phyloP scores from a whole-genome alignment of 2,113 vertebrate species.

The Enhydra lutris region DNA sequence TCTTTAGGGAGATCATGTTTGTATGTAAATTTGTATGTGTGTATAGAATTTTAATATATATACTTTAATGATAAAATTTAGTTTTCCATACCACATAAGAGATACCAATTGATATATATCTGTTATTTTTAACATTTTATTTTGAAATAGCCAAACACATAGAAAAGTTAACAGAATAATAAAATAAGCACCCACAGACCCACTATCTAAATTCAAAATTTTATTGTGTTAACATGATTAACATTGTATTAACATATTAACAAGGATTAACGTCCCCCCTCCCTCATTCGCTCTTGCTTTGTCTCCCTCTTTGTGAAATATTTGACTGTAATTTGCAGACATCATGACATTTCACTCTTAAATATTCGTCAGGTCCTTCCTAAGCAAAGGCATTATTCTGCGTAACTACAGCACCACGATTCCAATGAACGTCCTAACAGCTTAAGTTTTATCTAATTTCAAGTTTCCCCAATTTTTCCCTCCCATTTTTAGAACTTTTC shows the following conservation, averaged over 20 bases:
- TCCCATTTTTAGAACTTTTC: neutral
- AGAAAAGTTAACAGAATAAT: neutral
- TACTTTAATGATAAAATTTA: neutral
- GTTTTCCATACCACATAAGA: neutral
- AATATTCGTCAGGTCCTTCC: neutral
- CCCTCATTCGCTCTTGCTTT: neutral
- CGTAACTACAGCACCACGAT: neutral
- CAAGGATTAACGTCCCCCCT: neutral
- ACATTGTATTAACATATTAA: too few species aligned
- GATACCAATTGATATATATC: neutral
- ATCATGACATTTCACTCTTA: neutral
- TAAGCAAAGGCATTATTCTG: neutral
- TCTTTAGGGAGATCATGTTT: neutral
- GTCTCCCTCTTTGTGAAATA: neutral
- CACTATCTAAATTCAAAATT: neutral
- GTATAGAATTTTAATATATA: neutral
- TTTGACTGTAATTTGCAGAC: neutral
- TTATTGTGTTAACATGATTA: neutral
- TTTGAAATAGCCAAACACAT: neutral
- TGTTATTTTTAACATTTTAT: neutral
- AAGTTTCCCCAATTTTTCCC: neutral
- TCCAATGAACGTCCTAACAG: neutral
- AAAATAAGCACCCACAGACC: neutral
- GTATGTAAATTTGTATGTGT: neutral
- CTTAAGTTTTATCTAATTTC: neutral